Base-by-base conservation (phyloP, 2,888 invertebrate species). In the Caenorhabditis sp. region DNA sequence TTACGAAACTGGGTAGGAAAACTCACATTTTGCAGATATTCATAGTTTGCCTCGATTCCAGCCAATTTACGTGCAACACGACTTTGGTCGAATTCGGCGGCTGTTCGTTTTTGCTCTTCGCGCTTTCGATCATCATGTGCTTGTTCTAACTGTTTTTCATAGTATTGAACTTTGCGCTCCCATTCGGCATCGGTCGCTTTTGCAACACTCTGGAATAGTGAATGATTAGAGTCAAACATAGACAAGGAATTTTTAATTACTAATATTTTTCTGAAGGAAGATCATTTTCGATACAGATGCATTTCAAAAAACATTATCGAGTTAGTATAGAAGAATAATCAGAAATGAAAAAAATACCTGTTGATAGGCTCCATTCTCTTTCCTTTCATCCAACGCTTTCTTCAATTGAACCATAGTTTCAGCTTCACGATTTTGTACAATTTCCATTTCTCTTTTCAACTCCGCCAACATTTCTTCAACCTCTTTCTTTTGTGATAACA, bases 151-250 rank as follows among this genome's bases (percentile, higher is more conserved):
- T 80, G 76, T 59, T 80, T 78, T 59, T 82, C 71, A 27, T 77
- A 67, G 50, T 75, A 81, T 52, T 94, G 94, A 74, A 95, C 89
- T 89, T 95, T 94, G 78, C 94, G 91, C 75, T 93, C 92, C 80
- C 95, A 90, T 59, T 93, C 92, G 0, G 95, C 94, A 84, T 93
- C 89, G 12, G 64, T 77, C 14, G 76, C 77, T 52, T 75, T 72
- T 5, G 72, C 67, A 14, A 68, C 63, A 53, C 65, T 70, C 53
- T 76, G 31, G 2, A 59, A 59, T 12, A 5, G 14, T 21, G 3
- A 52, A 50, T 14, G 14, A 57, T 27, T 57, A 17, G 14, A n/a
- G 27, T 8, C 21, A 57, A 31, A 7, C 10, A 4, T 7, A 7
- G 4, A 31, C 31, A 4, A 31, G 10, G 31, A 31, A 31, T 31